These are phyloP conservation scores for Rhopalosiphum nymphaeae DNA, from an alignment of 2,888 invertebrate genomes.

Conservation along the genomic window DNA sequence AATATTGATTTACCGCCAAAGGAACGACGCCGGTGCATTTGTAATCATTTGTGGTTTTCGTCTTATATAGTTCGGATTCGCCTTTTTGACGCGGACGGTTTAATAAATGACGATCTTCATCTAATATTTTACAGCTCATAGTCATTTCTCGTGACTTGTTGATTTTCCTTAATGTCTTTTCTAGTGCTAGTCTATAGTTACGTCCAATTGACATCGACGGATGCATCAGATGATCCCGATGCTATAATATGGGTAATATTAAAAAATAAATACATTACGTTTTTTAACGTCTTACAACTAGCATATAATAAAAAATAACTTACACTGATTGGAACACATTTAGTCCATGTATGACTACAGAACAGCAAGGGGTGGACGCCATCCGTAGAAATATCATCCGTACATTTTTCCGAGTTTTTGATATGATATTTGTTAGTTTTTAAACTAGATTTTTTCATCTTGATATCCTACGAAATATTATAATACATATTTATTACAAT, in stretches of 20 bases:
- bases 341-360: slow-evolving; percentile 78
- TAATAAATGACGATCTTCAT: slow-evolving; percentile 31
- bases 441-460: slow-evolving; percentile 26
- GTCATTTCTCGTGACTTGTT: not conserved
- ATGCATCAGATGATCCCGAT: slow-evolving; percentile 28
- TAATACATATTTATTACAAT: not conserved
- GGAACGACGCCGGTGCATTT: slow-evolving; percentile 25
- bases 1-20: slow-evolving; percentile 18
- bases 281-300: not conserved
- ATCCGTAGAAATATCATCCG: not conserved
- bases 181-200: slow-evolving; percentile 47
- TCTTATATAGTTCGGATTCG: not conserved
- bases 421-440: slow-evolving; percentile 8
- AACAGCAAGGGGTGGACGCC: slow-evolving; percentile 75
- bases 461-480: not conserved
- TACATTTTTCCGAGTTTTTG: not conserved
- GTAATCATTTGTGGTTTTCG: not conserved
- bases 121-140: slow-evolving; percentile 27
- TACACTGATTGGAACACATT: slow-evolving; percentile 75
- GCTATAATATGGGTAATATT: not conserved
- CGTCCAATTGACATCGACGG: slow-evolving; percentile 59
- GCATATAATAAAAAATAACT: slow-evolving; percentile 67
- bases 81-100: not conserved
- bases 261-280: not conserved
- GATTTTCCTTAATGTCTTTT: slow-evolving; percentile 37